These are phyloP conservation scores for Zosterops lateralis DNA, from an alignment of 2,113 vertebrate genomes.

Conservation along the genomic window DNA sequence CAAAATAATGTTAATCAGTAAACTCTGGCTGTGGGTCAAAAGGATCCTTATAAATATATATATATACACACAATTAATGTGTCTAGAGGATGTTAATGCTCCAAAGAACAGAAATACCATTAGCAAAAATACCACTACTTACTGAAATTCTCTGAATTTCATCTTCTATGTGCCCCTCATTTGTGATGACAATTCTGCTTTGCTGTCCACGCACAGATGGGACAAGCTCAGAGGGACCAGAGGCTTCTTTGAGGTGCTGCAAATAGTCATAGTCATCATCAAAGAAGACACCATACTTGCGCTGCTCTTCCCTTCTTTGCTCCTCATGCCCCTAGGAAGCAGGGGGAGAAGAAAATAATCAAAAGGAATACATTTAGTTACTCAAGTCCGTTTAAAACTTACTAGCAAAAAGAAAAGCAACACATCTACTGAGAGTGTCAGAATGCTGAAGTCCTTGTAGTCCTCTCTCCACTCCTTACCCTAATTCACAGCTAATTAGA, in stretches of 20 bases:
- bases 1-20: not conserved
- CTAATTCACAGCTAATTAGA: not conserved
- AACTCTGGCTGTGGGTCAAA: not conserved
- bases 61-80: not conserved
- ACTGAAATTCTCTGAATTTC: conserved; percentile 63
- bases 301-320: conserved; percentile 83
- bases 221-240: conserved; percentile 79
- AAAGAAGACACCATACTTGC: conserved; percentile 91
- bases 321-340: conserved; percentile 73
- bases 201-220: conserved; percentile 39
- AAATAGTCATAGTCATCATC: conserved; percentile 96
- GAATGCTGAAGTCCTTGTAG: not conserved
- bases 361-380: not conserved
- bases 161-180: conserved; percentile 62
- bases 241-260: conserved; percentile 89
- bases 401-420: not conserved
- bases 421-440: not conserved
- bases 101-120: not conserved
- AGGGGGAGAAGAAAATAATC: not conserved
- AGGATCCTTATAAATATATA: not conserved
- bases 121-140: conserved; percentile 59
- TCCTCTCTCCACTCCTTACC: not conserved
- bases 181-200: conserved; percentile 3
- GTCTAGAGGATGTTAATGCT: not conserved
- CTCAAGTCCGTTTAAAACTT: not conserved